These are phyloP conservation scores for Tachina grossa DNA, from an alignment of 2,888 invertebrate species.

Conservation along the genomic window DNA sequence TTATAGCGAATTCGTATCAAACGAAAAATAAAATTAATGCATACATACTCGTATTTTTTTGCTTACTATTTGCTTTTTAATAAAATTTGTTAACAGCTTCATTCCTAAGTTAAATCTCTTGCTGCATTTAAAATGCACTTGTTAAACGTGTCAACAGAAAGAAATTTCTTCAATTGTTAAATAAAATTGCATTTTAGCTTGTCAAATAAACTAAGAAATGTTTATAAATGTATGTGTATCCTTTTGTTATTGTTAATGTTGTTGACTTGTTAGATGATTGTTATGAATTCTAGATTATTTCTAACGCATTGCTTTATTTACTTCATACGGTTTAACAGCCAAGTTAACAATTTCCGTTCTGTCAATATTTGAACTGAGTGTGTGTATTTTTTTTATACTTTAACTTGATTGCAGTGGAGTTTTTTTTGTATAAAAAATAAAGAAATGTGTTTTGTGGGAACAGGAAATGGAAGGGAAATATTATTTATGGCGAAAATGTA, in stretches of 20 bases:
- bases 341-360: slow-evolving; percentile 71
- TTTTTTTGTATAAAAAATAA: neutral
- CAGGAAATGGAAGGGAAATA: slow-evolving; percentile 1
- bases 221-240: neutral
- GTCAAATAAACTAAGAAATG: neutral
- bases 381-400: neutral
- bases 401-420: slow-evolving; percentile 36
- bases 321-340: slow-evolving; percentile 51
- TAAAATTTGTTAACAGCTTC: too few species aligned
- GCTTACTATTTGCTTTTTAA: neutral
- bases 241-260: slow-evolving; percentile 19
- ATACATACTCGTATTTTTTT: neutral
- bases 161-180: slow-evolving; percentile 48
- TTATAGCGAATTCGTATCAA: neutral
- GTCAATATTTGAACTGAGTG: slow-evolving; percentile 48
- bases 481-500: neutral
- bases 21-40: too few species aligned
- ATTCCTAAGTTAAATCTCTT: neutral
- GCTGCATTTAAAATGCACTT: slow-evolving; percentile 43
- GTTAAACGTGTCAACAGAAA: slow-evolving; percentile 57
- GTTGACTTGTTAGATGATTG: slow-evolving; percentile 49
- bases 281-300: slow-evolving; percentile 65
- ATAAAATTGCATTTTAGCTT: slow-evolving; percentile 60
- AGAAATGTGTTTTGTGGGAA: neutral
- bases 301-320: slow-evolving; percentile 18